These are phyloP conservation scores for Sprattus sprattus DNA, from an alignment of 2,113 vertebrate species.

Conservation along the genomic window DNA sequence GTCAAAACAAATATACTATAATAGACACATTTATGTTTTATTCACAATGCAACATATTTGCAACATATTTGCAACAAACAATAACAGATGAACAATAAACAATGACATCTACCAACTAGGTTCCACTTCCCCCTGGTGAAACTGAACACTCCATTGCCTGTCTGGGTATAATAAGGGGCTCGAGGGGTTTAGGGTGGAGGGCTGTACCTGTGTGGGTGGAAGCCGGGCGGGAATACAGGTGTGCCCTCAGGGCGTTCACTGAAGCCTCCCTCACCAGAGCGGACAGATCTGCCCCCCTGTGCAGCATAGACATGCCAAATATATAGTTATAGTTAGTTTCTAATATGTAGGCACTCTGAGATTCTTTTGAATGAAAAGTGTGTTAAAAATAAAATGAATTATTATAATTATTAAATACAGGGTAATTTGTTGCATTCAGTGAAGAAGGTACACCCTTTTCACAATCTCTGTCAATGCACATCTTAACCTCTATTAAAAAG, in stretches of 20 bases:
- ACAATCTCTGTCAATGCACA: background rate
- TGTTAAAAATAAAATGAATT: no score
- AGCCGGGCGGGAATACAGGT: constrained; percentile 46
- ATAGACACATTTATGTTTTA: background rate
- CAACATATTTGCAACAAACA: background rate
- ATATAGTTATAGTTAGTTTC: no score
- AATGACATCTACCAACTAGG: background rate
- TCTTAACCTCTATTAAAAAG: background rate
- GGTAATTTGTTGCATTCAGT: background rate
- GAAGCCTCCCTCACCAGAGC: constrained; percentile 92
- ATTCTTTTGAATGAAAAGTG: no score
- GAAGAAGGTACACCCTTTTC: background rate
- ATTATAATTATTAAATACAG: no score
- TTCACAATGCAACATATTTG: background rate
- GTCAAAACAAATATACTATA: background rate
- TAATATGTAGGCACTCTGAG: no score
- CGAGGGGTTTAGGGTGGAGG: background rate
- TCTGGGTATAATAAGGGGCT: background rate
- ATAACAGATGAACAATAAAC: background rate
- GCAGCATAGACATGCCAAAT: constrained; percentile 31
- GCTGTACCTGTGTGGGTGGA: constrained; percentile 53
- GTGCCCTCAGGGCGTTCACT: constrained; percentile 77
- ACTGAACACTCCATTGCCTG: background rate
- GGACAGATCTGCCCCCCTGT: constrained; percentile 89
- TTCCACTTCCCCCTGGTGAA: background rate